phyloP scores from a whole-genome alignment of 2,888 invertebrate species.

The Panopea generosa region DNA sequence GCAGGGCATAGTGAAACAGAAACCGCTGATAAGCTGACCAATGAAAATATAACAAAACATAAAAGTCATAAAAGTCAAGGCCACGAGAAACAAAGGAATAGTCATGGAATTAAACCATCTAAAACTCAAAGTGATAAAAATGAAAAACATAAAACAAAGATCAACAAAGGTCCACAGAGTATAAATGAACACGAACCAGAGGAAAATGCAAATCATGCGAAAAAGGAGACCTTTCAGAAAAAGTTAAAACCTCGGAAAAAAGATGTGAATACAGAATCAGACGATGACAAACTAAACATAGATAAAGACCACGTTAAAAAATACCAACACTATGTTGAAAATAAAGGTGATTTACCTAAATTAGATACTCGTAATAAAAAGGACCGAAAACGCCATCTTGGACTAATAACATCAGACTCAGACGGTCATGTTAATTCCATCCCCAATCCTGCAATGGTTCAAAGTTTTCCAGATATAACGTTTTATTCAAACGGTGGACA shows the following conservation, averaged over 20 bases:
- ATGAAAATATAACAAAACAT: background rate
- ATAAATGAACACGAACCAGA: background rate
- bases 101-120: no score
- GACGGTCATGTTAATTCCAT: background rate
- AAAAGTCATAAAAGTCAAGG: background rate
- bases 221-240: no score
- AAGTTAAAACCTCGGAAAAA: background rate
- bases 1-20: background rate
- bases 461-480: background rate
- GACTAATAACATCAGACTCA: background rate
- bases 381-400: no score
- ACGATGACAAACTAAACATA: constrained; percentile 13
- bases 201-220: background rate
- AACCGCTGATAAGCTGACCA: background rate
- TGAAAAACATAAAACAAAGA: no score
- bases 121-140: no score
- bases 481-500: background rate
- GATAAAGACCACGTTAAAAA: constrained; percentile 13
- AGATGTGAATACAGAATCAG: constrained; percentile 2
- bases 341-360: background rate
- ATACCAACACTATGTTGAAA: constrained; percentile 11
- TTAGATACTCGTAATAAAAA: background rate
- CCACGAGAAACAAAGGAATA: background rate
- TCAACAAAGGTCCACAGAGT: background rate
- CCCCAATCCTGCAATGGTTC: background rate